These are phyloP conservation scores for Hirtodrosophila histrioides DNA, from an alignment of 2,888 invertebrate species.

Conservation along the genomic window DNA sequence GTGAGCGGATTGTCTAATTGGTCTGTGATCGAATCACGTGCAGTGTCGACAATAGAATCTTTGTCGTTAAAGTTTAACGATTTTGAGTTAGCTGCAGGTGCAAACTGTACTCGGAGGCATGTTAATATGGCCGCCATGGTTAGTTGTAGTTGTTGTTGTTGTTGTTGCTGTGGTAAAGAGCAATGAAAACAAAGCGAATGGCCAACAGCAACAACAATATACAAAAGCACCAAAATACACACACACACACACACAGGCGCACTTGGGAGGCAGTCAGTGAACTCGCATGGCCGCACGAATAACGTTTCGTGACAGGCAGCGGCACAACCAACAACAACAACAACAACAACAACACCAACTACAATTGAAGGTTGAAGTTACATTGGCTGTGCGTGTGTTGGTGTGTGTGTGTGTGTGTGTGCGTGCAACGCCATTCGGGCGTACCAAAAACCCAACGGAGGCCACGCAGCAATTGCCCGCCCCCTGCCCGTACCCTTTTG, in stretches of 20 bases:
- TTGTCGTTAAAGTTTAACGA: conserved; percentile 75
- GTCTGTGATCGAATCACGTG: conserved; percentile 70
- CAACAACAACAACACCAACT: conserved; percentile 48
- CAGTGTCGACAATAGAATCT: conserved; percentile 72
- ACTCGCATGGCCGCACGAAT: conserved; percentile 82
- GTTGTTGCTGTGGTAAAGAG: conserved; percentile 44
- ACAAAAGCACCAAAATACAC: conserved; percentile 71
- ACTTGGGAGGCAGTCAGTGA: conserved; percentile 77
- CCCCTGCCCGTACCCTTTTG: conserved; percentile 22
- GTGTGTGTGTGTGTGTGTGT: conserved; percentile 46
- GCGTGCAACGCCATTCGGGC: conserved; percentile 79
- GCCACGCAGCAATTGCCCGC: conserved; percentile 72
- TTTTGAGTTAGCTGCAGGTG: conserved; percentile 73
- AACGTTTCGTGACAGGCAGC: conserved; percentile 78
- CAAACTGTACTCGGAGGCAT: conserved; percentile 70
- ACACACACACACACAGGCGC: conserved; percentile 30
- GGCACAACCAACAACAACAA: conserved; percentile 28
- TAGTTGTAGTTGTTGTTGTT: conserved; percentile 43
- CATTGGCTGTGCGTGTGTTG: conserved; percentile 58
- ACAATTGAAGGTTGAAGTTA: conserved; percentile 78
- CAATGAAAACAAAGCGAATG: conserved; percentile 76
- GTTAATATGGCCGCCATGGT: conserved; percentile 77
- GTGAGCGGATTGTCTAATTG: conserved; percentile 76
- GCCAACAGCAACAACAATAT: conserved; percentile 50
- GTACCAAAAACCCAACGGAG: conserved; percentile 75